A percentile compares a stretch with the other conserved stretches of the same genome.
Evolutionary conservation across 2,888 invertebrate genomes (phyloP).

Genomic region (Eupeodes luniger): DNA sequence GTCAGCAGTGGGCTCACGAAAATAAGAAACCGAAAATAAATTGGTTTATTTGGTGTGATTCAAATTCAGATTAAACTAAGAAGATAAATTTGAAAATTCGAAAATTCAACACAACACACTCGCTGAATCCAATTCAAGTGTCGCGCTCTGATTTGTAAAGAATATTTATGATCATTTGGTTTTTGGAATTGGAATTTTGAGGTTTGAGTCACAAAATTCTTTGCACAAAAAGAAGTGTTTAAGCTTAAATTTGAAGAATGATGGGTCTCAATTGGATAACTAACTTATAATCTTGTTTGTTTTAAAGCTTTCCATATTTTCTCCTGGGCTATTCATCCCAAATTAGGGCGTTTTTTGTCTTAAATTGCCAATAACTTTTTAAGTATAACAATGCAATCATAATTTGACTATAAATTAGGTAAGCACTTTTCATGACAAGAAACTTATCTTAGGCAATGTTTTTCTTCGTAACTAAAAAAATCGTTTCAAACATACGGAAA

Average conservation of each 20-base stretch:
- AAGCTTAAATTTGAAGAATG: background rate
- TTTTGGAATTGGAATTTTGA: slow-evolving; percentile 3
- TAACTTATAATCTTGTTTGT: no score
- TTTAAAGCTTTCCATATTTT: no score
- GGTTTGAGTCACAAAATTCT: slow-evolving; percentile 44
- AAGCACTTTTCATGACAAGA: no score
- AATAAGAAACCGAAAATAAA: background rate
- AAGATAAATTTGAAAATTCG: slow-evolving; percentile 11
- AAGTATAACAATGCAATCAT: no score
- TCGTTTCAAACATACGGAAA: no score
- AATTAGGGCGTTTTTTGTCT: no score
- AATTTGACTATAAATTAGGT: no score
- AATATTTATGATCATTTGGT: slow-evolving; percentile 63
- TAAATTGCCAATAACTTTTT: no score
- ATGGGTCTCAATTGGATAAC: background rate
- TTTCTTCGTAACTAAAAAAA: no score
- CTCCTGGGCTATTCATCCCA: no score
- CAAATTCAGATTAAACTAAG: slow-evolving; percentile 34
- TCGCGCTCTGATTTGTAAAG: slow-evolving; percentile 52
- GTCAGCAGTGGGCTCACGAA: background rate
- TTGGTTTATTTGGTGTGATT: slow-evolving; percentile 30
- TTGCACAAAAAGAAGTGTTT: background rate
- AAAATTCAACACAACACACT: background rate
- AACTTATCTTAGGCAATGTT: no score
- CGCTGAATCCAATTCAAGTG: slow-evolving; percentile 64